Percentiles rank a stretch among this genome's conserved stretches.
Evolutionary conservation across 2,888 invertebrate genomes (phyloP).

Genomic region (Epinotia demarniana): DNA sequence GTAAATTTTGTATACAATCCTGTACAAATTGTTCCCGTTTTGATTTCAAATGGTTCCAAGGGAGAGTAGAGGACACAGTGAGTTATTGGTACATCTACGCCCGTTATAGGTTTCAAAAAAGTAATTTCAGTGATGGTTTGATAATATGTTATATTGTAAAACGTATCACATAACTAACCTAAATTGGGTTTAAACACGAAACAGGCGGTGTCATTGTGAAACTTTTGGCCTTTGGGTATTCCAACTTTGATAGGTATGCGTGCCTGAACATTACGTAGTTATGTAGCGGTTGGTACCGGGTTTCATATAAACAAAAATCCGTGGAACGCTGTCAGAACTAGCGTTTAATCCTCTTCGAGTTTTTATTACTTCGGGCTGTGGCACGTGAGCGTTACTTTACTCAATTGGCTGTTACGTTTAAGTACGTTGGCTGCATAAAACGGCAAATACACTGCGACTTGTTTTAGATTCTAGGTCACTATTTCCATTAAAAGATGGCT

Average conservation of each 20-base stretch:
- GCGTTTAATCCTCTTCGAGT: slow-evolving; percentile 26
- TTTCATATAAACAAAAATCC: slow-evolving; percentile 26
- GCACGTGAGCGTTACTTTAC: slow-evolving; percentile 53
- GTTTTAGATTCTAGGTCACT: slow-evolving; percentile 18
- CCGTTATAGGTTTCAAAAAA: neutral
- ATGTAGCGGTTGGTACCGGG: slow-evolving; percentile 13
- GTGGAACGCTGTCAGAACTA: slow-evolving; percentile 22
- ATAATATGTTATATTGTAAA: neutral
- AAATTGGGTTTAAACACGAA: slow-evolving; percentile 32
- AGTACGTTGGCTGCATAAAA: slow-evolving; percentile 24
- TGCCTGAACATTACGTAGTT: slow-evolving; percentile 13
- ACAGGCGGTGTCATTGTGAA: slow-evolving; percentile 26
- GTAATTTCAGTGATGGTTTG: neutral
- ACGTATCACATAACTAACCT: slow-evolving; percentile 5
- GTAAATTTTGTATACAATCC: too few species aligned
- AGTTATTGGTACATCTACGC: too few species aligned
- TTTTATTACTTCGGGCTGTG: slow-evolving; percentile 29
- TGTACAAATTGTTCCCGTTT: too few species aligned
- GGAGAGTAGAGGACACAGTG: too few species aligned
- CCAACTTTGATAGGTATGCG: slow-evolving; percentile 30
- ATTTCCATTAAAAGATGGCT: slow-evolving; percentile 20
- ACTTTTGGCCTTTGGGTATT: slow-evolving; percentile 35
- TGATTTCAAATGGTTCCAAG: too few species aligned
- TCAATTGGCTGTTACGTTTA: slow-evolving; percentile 50
- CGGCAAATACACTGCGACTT: slow-evolving; percentile 4